Evolutionary conservation across 2,888 invertebrate genomes (phyloP).

Genomic region (Xylophagus ater): DNA sequence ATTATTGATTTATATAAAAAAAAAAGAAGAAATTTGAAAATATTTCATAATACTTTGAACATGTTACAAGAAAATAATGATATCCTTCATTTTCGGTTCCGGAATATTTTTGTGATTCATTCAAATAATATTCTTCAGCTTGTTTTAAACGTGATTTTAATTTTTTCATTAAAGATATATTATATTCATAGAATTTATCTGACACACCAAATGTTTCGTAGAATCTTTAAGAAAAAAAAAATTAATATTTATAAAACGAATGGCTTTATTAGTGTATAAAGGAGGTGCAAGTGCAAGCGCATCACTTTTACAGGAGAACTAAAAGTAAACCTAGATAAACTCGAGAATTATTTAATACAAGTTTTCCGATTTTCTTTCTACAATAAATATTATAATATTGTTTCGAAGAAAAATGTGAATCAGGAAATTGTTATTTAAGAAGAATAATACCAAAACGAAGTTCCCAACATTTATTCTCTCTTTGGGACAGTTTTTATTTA

Average conservation of each 20-base stretch:
- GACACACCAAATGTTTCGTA: slow-evolving; percentile 45
- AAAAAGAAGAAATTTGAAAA: slow-evolving; percentile 8
- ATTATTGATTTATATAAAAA: not conserved
- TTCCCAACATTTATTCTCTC: no score
- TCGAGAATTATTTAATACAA: no score
- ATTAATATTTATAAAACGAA: not conserved
- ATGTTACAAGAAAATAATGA: slow-evolving; percentile 32
- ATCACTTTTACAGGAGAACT: no score
- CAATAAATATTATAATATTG: no score
- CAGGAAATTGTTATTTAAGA: no score
- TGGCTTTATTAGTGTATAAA: not conserved
- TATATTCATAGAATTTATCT: slow-evolving; percentile 61
- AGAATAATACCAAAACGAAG: no score
- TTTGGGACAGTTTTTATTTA: no score
- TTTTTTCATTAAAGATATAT: slow-evolving; percentile 56
- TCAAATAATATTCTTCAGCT: slow-evolving; percentile 46
- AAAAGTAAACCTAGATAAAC: no score
- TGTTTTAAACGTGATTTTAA: slow-evolving; percentile 57
- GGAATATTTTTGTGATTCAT: slow-evolving; percentile 40
- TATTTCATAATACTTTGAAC: slow-evolving; percentile 34
- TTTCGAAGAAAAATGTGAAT: no score
- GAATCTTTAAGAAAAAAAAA: not conserved
- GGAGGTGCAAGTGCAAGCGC: no score
- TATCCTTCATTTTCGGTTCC: slow-evolving; percentile 32
- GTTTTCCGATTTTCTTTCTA: no score